Conservation (phyloP, 2,888 invertebrate genomes). For the Hirtodrosophila alboralis region DNA sequence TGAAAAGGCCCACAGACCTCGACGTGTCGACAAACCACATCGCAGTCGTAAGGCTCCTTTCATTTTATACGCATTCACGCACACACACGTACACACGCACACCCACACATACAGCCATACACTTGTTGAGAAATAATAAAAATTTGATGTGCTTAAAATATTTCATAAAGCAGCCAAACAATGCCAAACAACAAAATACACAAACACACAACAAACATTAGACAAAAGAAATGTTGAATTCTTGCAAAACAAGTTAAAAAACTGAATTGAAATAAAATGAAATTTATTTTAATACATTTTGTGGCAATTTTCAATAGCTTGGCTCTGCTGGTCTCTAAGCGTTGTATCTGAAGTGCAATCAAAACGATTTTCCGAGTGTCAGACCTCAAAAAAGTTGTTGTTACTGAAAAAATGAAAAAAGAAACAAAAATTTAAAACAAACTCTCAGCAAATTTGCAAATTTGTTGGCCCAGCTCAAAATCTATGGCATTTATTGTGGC, state of each 20-base stretch:
- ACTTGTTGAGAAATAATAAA: conserved; percentile 63
- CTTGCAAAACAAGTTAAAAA: conserved; percentile 24
- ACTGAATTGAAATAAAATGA: conserved; percentile 10
- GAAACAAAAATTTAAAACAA: conserved; percentile 8
- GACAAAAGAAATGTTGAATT: conserved; percentile 44
- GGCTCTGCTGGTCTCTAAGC: neutral
- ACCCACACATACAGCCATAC: conserved; percentile 14
- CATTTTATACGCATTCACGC: conserved; percentile 15
- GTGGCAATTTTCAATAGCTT: conserved; percentile 15
- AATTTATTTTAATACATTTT: conserved; percentile 45
- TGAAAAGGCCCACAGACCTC: conserved; percentile 20
- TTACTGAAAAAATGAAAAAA: too few species aligned
- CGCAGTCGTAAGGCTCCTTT: conserved; percentile 10
- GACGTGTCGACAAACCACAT: conserved; percentile 43
- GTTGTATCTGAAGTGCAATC: conserved; percentile 14
- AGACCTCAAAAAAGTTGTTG: neutral
- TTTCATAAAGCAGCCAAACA: conserved; percentile 66
- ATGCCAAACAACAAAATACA: conserved; percentile 34
- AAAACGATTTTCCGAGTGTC: conserved; percentile 11
- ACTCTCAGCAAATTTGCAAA: conserved; percentile 20
- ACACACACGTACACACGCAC: neutral
- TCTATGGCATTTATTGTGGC: conserved; percentile 26
- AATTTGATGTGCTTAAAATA: conserved; percentile 70
- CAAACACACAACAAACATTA: conserved; percentile 23
- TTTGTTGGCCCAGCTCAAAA: conserved; percentile 14